Percentiles rank a stretch among this genome's conserved stretches.
These are phyloP conservation scores for Helicoverpa assulta DNA, from an alignment of 2,888 invertebrate genomes.

Conservation along the genomic window DNA sequence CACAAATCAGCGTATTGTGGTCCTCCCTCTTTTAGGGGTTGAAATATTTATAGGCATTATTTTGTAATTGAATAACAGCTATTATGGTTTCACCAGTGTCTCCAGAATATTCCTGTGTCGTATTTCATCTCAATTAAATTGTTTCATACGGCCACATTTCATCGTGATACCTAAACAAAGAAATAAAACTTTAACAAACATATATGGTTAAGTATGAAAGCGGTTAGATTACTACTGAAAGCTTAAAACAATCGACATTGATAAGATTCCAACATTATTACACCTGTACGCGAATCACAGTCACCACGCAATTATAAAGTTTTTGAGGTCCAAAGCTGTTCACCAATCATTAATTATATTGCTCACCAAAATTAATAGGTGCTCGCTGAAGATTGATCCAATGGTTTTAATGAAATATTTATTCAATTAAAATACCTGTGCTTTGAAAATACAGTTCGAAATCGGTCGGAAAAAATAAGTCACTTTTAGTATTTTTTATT, in stretches of 20 bases:
- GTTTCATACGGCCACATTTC: too few species aligned
- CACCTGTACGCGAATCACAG: background rate
- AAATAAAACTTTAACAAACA: too few species aligned
- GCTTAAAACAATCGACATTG: background rate
- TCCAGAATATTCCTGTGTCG: too few species aligned
- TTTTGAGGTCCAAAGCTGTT: slow-evolving; percentile 11
- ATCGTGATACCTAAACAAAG: too few species aligned
- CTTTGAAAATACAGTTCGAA: too few species aligned
- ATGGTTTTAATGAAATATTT: slow-evolving; percentile 14
- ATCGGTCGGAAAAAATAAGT: too few species aligned
- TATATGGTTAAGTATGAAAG: too few species aligned
- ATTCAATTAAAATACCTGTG: background rate
- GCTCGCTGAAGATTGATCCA: slow-evolving; percentile 18
- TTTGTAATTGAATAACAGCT: too few species aligned
- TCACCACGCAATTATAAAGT: background rate
- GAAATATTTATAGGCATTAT: background rate
- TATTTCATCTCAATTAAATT: too few species aligned
- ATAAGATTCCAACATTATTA: background rate
- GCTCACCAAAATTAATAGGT: slow-evolving; percentile 32
- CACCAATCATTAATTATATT: slow-evolving; percentile 29
- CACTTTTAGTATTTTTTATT: too few species aligned
- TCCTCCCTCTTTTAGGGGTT: background rate
- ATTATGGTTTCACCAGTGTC: too few species aligned
- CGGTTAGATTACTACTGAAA: too few species aligned
- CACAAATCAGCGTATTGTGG: slow-evolving; percentile 31